Base-by-base conservation (phyloP, 1,140 invertebrate species). In the Lethocerus indicus region DNA sequence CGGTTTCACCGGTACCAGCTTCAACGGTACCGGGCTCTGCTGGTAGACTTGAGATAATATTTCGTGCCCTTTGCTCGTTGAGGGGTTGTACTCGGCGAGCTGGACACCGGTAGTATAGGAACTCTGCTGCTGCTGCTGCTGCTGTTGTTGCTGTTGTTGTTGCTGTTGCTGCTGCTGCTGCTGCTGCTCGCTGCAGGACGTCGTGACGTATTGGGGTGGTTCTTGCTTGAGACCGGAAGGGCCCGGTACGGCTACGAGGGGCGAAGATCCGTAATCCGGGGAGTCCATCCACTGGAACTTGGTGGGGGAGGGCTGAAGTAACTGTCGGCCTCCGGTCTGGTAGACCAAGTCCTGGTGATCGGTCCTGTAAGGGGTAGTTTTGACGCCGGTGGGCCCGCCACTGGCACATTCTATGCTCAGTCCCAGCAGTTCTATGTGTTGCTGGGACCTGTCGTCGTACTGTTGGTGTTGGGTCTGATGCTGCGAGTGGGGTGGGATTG, bases 41-140 rank as follows among this genome's bases (percentile, higher is more conserved):
- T 87, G 84, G 64, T 87, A 87, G 1, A 87, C 87, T 61, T 92
- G 88, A 1, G 85, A 88, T 1, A 94, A 68, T 44, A 94, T 94
- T 64, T 94, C 89, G 64, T 92, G 88, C 1, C 89, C 89, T 64
- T 94, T 93, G 54, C 87, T 91, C 12, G 89, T 94, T 49, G 86
- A 87, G 1, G 87, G 88, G 66, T 90, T 90, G 68, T 91, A 92
- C 59, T 92, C 88, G 1, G 89, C 89, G 41, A 94, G 67, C 56
- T 87, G 80, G 1, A 90, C 81, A 12, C 66, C 13, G 35, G 16
- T 26, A 54, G 49, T 32, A 40, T 50, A 50, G 54, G 51, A 29
- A 29, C 21, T 58, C 16, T 62, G 57, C 18, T 58, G 55, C 47
- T 59, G 59, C 29, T 60, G 64, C 35, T 54, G 59, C 47, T 54